phyloP scores from a whole-genome alignment of 2,797 vertebrate species.

The Pseudocheirus occidentalis region DNA sequence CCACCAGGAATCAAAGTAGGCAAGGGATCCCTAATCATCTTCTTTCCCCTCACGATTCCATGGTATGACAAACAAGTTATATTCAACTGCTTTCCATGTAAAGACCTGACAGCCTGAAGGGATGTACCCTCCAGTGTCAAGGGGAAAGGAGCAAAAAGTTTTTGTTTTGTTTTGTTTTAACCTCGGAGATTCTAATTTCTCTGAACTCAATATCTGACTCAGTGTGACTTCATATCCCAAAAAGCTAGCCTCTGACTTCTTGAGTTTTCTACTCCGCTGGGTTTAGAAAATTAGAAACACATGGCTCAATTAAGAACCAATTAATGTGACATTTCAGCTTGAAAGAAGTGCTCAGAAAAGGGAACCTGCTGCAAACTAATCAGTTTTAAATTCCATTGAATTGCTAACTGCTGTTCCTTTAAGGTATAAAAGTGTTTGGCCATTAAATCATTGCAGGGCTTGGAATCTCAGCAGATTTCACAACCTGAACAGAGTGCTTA shows the following conservation, averaged over 20 bases:
- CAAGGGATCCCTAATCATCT: conserved; percentile 46
- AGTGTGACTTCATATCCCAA: conserved; percentile 63
- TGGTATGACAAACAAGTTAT: conserved; percentile 30
- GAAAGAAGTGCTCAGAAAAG: conserved; percentile 75
- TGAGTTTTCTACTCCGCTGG: conserved; percentile 78
- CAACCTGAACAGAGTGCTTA: conserved; percentile 39
- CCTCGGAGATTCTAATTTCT: conserved; percentile 57
- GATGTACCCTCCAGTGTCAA: not conserved
- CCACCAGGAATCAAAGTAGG: conserved; percentile 65
- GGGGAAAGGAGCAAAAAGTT: conserved; percentile 16
- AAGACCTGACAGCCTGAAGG: conserved; percentile 42
- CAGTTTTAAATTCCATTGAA: conserved; percentile 75
- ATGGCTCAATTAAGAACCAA: conserved; percentile 84
- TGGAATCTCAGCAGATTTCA: conserved; percentile 42
- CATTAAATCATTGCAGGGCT: conserved; percentile 33
- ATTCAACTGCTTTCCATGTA: conserved; percentile 37
- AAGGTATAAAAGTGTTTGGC: conserved; percentile 56
- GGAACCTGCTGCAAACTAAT: conserved; percentile 78
- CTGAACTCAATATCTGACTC: conserved; percentile 46
- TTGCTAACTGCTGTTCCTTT: conserved; percentile 67
- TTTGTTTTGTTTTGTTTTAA: conserved; percentile 33
- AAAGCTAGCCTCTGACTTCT: conserved; percentile 68
- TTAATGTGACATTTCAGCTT: conserved; percentile 82
- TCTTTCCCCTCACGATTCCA: conserved; percentile 47
- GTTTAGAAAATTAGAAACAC: conserved; percentile 82